Conservation (phyloP, 2,113 vertebrate genomes). For the Anseranas semipalmata region DNA sequence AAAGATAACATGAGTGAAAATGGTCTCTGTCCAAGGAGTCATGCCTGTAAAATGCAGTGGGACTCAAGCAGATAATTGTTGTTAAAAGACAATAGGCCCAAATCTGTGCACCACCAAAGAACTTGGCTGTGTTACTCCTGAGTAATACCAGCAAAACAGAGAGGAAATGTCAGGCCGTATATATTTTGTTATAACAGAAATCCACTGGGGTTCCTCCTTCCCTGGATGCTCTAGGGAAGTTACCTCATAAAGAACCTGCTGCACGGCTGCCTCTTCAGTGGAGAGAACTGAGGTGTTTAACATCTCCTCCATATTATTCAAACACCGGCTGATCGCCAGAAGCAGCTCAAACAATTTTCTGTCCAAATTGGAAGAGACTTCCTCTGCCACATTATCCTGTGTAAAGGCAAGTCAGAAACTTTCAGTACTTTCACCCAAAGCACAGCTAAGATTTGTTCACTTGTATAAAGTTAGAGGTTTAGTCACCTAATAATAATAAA, state of each 20-base stretch:
- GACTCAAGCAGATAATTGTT: not conserved
- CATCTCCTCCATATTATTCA: conserved; percentile 78
- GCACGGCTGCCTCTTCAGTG: conserved; percentile 58
- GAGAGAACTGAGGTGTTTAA: conserved; percentile 65
- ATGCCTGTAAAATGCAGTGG: not conserved
- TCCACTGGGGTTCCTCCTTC: not conserved
- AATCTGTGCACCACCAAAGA: not conserved
- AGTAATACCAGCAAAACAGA: not conserved
- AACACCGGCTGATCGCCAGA: conserved; percentile 75
- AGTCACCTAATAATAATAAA: not conserved
- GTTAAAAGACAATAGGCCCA: not conserved
- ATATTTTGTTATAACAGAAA: not conserved
- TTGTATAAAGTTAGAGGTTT: fast-evolving
- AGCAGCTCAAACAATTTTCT: conserved; percentile 84
- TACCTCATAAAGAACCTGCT: conserved; percentile 82
- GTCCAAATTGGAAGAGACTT: conserved; percentile 70
- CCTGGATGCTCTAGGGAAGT: not conserved
- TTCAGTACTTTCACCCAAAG: not conserved
- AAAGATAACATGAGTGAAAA: not conserved
- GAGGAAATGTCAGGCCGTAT: not conserved
- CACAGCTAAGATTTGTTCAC: not conserved
- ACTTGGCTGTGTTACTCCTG: not conserved
- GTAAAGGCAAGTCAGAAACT: not conserved
- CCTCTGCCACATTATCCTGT: conserved; percentile 70
- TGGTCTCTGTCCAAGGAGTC: not conserved